Conservation (phyloP, 2,888 invertebrate species). For the Bimastos eiseni region DNA sequence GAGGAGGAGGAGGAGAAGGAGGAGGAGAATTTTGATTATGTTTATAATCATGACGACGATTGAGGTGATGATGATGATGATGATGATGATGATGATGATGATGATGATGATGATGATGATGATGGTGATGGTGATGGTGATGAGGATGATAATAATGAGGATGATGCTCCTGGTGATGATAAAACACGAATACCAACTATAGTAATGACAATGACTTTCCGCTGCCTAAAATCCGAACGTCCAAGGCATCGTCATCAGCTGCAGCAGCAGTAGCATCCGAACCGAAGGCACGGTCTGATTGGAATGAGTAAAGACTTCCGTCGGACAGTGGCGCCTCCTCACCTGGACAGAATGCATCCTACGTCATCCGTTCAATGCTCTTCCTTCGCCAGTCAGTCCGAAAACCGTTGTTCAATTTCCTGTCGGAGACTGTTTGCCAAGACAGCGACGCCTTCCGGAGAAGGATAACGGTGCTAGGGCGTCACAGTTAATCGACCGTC, state of each 20-base stretch:
- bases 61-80: too few relatives aligned
- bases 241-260: background rate
- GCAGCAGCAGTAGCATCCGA: background rate
- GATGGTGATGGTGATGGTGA: background rate
- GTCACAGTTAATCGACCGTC: constrained; percentile 1
- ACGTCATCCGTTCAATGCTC: background rate
- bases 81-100: too few relatives aligned
- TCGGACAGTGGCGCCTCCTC: background rate
- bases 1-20: background rate
- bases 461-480: background rate
- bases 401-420: background rate
- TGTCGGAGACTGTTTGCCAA: background rate
- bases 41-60: background rate
- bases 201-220: too few relatives aligned
- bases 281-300: background rate
- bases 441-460: background rate
- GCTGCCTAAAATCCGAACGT: background rate
- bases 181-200: too few relatives aligned
- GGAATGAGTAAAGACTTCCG: background rate
- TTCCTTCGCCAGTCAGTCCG: background rate
- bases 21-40: too few relatives aligned
- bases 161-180: background rate
- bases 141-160: background rate
- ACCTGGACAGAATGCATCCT: background rate
- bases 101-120: background rate